Percentiles rank a stretch among this genome's conserved stretches.
Conservation (phyloP, 2,113 vertebrate genomes). For the Corydoras sp. region DNA sequence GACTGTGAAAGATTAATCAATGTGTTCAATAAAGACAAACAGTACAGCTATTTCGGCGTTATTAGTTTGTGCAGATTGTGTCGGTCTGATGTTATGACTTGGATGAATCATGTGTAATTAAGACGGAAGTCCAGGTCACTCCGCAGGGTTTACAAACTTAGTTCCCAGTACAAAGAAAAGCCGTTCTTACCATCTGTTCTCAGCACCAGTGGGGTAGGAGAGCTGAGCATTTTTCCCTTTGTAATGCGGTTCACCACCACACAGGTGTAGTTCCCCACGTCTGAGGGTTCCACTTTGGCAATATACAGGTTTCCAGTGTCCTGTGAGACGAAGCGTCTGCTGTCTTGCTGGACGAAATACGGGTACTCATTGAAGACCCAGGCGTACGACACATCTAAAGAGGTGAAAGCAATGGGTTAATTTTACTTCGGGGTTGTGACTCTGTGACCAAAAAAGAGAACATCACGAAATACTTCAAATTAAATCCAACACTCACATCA, state of each 20-base stretch:
- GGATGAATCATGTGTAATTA: background rate
- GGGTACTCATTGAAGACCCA: constrained; percentile 93
- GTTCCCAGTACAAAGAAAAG: background rate
- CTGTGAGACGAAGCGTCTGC: constrained; percentile 85
- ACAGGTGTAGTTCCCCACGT: constrained; percentile 88
- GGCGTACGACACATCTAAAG: constrained; percentile 75
- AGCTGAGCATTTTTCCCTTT: constrained; percentile 74
- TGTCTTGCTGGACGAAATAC: constrained; percentile 84
- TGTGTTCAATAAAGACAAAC: too few relatives aligned
- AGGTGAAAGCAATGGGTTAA: constrained; percentile 15
- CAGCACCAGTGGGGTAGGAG: constrained; percentile 79
- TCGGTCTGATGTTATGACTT: too few relatives aligned
- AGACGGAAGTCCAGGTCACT: background rate
- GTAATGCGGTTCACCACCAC: constrained; percentile 76
- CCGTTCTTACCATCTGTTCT: constrained; percentile 76
- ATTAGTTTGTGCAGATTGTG: too few relatives aligned
- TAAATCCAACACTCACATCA: too few relatives aligned
- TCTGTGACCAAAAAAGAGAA: too few relatives aligned
- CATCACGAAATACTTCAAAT: too few relatives aligned
- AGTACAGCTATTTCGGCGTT: too few relatives aligned
- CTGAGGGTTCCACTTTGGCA: constrained; percentile 81
- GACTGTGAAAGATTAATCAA: too few relatives aligned
- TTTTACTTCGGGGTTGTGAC: too few relatives aligned
- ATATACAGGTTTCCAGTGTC: constrained; percentile 90
- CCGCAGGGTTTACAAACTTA: background rate